These are phyloP conservation scores for Rhegmatorhina hoffmannsi DNA, from an alignment of 2,113 vertebrate genomes.

Conservation along the genomic window DNA sequence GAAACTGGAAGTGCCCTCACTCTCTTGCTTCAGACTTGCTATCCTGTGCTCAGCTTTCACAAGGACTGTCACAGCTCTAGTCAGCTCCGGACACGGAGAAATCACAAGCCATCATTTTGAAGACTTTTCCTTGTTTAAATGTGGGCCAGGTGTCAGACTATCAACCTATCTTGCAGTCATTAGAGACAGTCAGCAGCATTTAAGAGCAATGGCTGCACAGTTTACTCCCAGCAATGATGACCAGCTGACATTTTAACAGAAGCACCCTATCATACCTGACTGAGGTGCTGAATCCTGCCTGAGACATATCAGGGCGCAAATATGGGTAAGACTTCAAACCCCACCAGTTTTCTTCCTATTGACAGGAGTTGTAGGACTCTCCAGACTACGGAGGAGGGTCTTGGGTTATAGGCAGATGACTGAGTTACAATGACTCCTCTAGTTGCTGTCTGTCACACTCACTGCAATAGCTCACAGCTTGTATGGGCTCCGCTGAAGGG, in stretches of 20 bases:
- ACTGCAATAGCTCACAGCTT: neutral
- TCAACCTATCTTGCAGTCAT: neutral
- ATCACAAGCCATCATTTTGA: neutral
- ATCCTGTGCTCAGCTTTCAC: neutral
- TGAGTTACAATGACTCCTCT: neutral
- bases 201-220: neutral
- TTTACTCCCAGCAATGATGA: neutral
- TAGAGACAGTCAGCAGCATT: neutral
- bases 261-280: rapidly evolving
- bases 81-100: rapidly evolving
- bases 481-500: neutral
- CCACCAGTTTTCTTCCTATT: neutral
- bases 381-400: neutral
- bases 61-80: neutral
- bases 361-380: neutral
- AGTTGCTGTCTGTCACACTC: neutral
- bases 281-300: rapidly evolving
- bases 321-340: neutral
- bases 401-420: neutral
- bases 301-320: neutral
- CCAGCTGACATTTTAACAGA: neutral
- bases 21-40: neutral
- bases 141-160: neutral
- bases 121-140: neutral
- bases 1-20: neutral